Percentiles rank a stretch among this genome's conserved stretches.
Evolutionary conservation across 2,797 vertebrate genomes (phyloP).

Genomic region (Anguilla obscura): DNA sequence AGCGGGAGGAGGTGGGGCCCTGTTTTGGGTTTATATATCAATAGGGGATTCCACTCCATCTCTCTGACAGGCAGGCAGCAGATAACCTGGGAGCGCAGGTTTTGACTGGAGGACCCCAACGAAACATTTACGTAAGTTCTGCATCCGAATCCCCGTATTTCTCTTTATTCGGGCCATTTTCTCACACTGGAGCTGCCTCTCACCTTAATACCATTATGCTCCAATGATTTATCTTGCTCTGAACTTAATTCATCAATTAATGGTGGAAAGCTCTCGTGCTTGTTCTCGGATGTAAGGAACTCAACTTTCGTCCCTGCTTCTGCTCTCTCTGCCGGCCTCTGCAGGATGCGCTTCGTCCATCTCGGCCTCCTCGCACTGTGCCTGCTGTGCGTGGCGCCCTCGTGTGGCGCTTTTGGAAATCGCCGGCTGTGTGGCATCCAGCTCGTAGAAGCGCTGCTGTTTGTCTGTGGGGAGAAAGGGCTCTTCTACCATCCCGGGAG

Average conservation of each 20-base stretch:
- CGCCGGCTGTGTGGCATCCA: conserved; percentile 41
- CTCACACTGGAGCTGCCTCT: neutral
- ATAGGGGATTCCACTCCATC: neutral
- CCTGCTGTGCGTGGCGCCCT: conserved; percentile 33
- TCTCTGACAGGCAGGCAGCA: neutral
- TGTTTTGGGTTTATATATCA: neutral
- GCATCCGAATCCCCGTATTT: neutral
- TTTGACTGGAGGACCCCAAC: neutral
- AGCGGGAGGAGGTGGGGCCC: neutral
- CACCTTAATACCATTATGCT: neutral
- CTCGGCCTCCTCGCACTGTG: conserved; percentile 30
- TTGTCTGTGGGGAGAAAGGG: conserved; percentile 46
- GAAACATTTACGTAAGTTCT: neutral
- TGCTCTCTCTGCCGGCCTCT: neutral
- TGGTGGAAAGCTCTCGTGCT: neutral
- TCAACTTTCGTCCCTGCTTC: neutral
- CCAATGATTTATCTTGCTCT: neutral
- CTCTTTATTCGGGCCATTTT: neutral
- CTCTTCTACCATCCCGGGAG: conserved; percentile 43
- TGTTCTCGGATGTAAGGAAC: neutral
- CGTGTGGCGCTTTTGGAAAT: conserved; percentile 30
- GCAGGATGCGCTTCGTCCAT: conserved; percentile 26
- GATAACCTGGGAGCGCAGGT: neutral
- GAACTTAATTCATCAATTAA: neutral
- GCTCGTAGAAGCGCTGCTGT: conserved; percentile 45